These are phyloP conservation scores for Lasioglossum oenotherae DNA, from an alignment of 2,888 invertebrate genomes.

Conservation along the genomic window DNA sequence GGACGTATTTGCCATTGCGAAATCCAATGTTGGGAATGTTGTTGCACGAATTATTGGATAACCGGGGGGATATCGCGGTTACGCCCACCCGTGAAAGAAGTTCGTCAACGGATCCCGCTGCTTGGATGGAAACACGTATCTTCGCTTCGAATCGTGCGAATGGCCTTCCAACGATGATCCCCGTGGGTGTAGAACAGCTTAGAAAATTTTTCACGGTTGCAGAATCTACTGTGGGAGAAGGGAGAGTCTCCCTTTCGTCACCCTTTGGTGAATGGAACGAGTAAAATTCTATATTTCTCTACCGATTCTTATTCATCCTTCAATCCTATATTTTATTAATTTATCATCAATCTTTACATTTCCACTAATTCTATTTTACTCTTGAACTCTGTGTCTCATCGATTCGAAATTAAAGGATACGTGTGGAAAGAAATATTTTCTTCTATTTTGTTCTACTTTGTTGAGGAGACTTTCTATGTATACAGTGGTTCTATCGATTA, in stretches of 20 bases:
- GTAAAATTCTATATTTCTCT: not conserved
- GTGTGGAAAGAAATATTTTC: not conserved
- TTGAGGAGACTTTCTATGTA: not conserved
- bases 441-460: not conserved
- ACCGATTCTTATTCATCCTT: too few species aligned
- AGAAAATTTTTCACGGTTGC: not conserved
- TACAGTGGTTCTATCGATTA: not conserved
- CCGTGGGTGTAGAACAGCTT: not conserved
- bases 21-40: slow-evolving; percentile 52
- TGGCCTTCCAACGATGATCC: not conserved
- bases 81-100: slow-evolving; percentile 52
- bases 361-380: too few species aligned
- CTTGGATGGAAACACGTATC: not conserved
- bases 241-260: slow-evolving; percentile 3
- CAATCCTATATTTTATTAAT: too few species aligned
- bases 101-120: slow-evolving; percentile 4
- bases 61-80: slow-evolving; percentile 51
- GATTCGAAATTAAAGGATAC: too few species aligned
- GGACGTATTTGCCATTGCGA: slow-evolving; percentile 55
- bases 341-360: too few species aligned
- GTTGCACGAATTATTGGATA: slow-evolving; percentile 66
- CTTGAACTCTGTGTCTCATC: too few species aligned
- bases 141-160: slow-evolving; percentile 11
- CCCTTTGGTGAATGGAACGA: not conserved
- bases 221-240: not conserved